These are phyloP conservation scores for Anoplius nigerrimus DNA, from an alignment of 2,888 invertebrate genomes.

Conservation along the genomic window DNA sequence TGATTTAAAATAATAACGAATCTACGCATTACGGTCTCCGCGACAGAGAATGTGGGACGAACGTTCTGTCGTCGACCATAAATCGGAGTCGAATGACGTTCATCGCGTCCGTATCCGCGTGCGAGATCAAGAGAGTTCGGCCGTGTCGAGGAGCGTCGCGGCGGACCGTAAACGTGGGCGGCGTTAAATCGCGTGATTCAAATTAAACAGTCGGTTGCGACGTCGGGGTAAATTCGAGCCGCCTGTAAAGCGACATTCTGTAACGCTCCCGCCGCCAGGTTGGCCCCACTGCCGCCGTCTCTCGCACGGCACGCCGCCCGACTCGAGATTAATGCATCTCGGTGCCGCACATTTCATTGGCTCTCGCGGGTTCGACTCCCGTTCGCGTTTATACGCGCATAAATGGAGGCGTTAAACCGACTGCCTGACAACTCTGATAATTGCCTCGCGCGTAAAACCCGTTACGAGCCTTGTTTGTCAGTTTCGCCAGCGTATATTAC, in stretches of 20 bases:
- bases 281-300: conserved; percentile 20
- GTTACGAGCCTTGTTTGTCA: conserved; percentile 67
- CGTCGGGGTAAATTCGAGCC: conserved; percentile 39
- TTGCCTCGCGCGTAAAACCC: conserved; percentile 69
- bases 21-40: not conserved
- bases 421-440: conserved; percentile 71
- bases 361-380: conserved; percentile 33
- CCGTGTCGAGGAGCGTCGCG: not conserved
- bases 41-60: not conserved
- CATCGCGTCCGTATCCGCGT: too few relatives aligned
- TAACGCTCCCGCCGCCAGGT: conserved; percentile 49
- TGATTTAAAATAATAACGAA: too few relatives aligned
- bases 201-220: conserved; percentile 46
- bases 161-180: not conserved
- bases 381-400: conserved; percentile 64
- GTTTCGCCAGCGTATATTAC: conserved; percentile 62
- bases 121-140: too few relatives aligned
- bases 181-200: conserved; percentile 39
- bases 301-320: conserved; percentile 19
- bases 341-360: conserved; percentile 60
- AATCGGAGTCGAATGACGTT: too few relatives aligned
- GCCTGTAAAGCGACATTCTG: conserved; percentile 54
- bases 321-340: conserved; percentile 52
- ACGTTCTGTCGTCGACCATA: not conserved
- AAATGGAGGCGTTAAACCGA: conserved; percentile 70